Evolutionary conservation across 2,888 invertebrate genomes (phyloP), one percentile per base, ranked within the genome.

Genomic region (Dryadula phaetusa): DNA sequence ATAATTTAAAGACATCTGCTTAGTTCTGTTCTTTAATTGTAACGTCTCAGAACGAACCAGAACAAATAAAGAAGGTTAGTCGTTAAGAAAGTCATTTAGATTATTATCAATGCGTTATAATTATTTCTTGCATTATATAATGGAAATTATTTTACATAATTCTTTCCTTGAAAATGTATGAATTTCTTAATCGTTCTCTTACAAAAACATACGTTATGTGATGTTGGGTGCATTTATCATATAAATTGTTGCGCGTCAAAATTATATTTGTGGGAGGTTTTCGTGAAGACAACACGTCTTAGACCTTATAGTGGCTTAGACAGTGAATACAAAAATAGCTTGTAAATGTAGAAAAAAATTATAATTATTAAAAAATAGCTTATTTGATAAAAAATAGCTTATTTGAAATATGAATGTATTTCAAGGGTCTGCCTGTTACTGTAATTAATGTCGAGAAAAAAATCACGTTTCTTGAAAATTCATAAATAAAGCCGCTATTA

Each of bases 261-360:
- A 64, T 56, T 64, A 66, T 66, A 70, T 58, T 25, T 67, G 6
- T 16, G 37, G 16, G 62, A 54, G 34, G 44, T 58, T 56, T 56
- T 37, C 56, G n/a, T n/a, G n/a, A 37, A 34, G 18, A 67, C 32
- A 68, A 60, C 44, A 16, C 40, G 25, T 54, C 47, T 62, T 20
- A 46, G 25, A 44, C 44, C 37, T 28, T 53, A 20, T 52, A 58
- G 74, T 76, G 76, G 82, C 82, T 82, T 79, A 69, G 64, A 58
- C 52, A 70, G 74, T 60, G 61, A 70, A 53, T 53, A 58, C 62
- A 69, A 54, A 56, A 65, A 53, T 47, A 49, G 54, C 44, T 47
- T 25, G 4, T 1, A 47, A 10, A 32, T 32, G n/a, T n/a, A n/a
- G n/a, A n/a, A n/a, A n/a, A n/a, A n/a, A n/a, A n/a, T n/a, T n/a